Evolutionary conservation across 2,888 invertebrate species (phyloP), one percentile per base, ranked within the genome.

Genomic region (Stenoptilia bipunctidactyla): DNA sequence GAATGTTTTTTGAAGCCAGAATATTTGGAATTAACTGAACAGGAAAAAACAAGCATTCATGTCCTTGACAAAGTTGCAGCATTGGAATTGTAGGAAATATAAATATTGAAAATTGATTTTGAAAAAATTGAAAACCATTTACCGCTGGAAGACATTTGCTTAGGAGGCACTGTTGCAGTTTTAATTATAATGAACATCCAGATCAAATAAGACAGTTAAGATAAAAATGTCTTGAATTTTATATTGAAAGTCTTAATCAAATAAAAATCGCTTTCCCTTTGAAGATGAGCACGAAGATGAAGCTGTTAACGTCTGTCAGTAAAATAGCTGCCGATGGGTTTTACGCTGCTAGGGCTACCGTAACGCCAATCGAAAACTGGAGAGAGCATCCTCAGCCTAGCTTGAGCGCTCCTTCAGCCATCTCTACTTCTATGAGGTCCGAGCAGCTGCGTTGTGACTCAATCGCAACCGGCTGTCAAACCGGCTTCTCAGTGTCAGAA

Each of bases 1-100:
- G 49, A 51, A 39, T 47, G 46, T 34, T 50, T 46, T 41, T 9
- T 48, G 34, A 27, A 48, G 42, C 15, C 44, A 14, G 46, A 38
- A 30, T 45, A 45, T 42, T 46, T 48, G 37, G 10, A 45, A 8
- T 36, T 40, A 27, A 41, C 44, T 34, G 43, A 45, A 46, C 5
- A 47, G 36, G 42, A 45, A 38, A 47, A 38, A 47, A 34, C 27
- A 30, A 14, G 25, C 25, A 25, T 25, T 5, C 25, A 42, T 20
- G 33, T 40, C 27, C 15, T 15, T 37, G 36, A 44, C 38, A 45
- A 42, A 8, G 39, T 41, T 43, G 8, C 42, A 14, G 42, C 43
- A 37, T 40, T 40, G n/a, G n/a, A n/a, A n/a, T n/a, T n/a, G n/a
- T n/a, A n/a, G 42, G 45, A 46, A 46, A 20, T 33, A 25, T 45